phyloP scores from a whole-genome alignment of 2,888 invertebrate genomes.

The Nasonovia ribisnigri region DNA sequence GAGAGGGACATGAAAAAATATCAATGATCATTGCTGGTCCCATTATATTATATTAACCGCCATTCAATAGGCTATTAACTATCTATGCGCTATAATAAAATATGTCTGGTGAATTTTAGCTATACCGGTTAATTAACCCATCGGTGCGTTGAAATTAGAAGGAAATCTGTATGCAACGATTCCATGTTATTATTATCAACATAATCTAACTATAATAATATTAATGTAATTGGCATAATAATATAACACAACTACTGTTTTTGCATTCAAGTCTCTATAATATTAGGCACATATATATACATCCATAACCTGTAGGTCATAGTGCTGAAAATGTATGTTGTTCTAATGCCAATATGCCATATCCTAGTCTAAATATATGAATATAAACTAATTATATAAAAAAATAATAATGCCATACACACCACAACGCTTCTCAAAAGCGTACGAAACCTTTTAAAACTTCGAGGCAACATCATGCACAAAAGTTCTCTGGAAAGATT shows the following conservation, averaged over 20 bases:
- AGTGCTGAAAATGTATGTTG: not conserved
- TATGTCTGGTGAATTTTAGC: not conserved
- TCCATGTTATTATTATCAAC: not conserved
- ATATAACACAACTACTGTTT: slow-evolving; percentile 4
- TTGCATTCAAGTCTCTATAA: not conserved
- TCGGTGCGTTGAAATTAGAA: not conserved
- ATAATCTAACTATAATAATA: not conserved
- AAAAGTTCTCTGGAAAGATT: not conserved
- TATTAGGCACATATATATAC: not conserved
- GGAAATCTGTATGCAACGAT: not conserved
- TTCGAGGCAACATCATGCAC: not conserved
- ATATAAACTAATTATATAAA: not conserved
- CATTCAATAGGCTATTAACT: not conserved
- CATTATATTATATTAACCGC: not conserved
- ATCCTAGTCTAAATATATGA: not conserved
- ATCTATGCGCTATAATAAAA: not conserved
- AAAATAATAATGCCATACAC: not conserved
- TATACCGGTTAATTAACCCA: slow-evolving; percentile 41
- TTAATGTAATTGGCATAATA: not conserved
- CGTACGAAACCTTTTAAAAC: not conserved
- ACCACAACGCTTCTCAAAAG: not conserved
- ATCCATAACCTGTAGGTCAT: not conserved
- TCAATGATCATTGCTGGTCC: slow-evolving; percentile 4
- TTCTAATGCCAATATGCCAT: not conserved
- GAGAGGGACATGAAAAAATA: not conserved